Conservation (phyloP, 2,888 invertebrate species). For the Baccha elongata region DNA sequence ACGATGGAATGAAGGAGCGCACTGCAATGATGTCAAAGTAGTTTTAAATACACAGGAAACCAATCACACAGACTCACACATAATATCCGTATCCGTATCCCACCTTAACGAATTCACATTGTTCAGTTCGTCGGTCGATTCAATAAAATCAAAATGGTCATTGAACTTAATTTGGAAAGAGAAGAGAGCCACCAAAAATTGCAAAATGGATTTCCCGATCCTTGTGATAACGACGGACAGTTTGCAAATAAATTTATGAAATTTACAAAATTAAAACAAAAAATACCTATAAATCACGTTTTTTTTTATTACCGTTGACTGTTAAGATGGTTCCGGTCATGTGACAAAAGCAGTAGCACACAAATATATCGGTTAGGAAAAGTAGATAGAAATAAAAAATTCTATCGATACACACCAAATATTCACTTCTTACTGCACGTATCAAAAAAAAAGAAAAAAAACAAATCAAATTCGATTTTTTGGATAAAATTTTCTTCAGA, state of each 20-base stretch:
- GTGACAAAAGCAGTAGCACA: slow-evolving; percentile 29
- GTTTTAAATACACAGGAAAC: slow-evolving; percentile 25
- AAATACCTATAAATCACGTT: slow-evolving; percentile 26
- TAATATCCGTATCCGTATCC: slow-evolving; percentile 30
- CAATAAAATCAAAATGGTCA: slow-evolving; percentile 74
- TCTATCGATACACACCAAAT: slow-evolving; percentile 53
- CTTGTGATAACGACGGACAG: slow-evolving; percentile 20
- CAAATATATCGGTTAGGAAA: slow-evolving; percentile 27
- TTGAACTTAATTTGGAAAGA: slow-evolving; percentile 66
- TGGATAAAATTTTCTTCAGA: slow-evolving; percentile 6
- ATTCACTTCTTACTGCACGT: slow-evolving; percentile 67
- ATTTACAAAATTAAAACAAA: slow-evolving; percentile 3
- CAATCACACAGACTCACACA: slow-evolving; percentile 30
- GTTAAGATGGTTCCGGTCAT: slow-evolving; percentile 65
- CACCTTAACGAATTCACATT: slow-evolving; percentile 67
- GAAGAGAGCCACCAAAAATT: slow-evolving; percentile 26
- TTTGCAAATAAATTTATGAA: slow-evolving; percentile 43
- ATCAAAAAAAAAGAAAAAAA: slow-evolving; percentile 17
- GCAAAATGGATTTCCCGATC: slow-evolving; percentile 7
- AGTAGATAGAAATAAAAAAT: slow-evolving; percentile 25
- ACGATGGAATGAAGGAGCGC: slow-evolving; percentile 16
- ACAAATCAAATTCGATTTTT: slow-evolving; percentile 15
- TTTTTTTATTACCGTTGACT: slow-evolving; percentile 44
- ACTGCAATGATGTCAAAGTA: slow-evolving; percentile 60
- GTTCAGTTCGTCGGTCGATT: slow-evolving; percentile 66